Evolutionary conservation across 2,797 vertebrate species (phyloP).

Genomic region (Lutra lutra): DNA sequence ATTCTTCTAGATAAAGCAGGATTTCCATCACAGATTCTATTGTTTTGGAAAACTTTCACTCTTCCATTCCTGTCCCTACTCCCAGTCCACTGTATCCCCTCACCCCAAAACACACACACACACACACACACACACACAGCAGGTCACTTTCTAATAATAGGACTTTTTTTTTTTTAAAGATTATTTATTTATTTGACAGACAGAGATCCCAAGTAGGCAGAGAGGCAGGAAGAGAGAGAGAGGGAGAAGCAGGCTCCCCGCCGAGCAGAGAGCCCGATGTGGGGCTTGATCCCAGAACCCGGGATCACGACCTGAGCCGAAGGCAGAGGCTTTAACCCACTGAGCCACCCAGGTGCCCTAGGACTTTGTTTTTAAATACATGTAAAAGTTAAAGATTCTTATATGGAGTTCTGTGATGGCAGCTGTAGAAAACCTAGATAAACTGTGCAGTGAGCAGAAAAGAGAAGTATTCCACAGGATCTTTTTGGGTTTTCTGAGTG

Average conservation of each 20-base stretch:
- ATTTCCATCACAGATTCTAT: not conserved
- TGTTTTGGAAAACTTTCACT: not conserved
- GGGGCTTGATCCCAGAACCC: no score
- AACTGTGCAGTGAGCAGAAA: not conserved
- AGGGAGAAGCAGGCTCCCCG: no score
- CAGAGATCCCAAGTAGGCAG: no score
- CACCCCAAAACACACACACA: not conserved
- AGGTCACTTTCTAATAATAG: not conserved
- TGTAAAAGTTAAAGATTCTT: not conserved
- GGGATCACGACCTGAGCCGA: no score
- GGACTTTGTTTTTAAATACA: not conserved
- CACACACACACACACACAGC: not conserved
- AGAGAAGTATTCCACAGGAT: not conserved
- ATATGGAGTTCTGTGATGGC: not conserved
- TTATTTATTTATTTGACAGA: no score
- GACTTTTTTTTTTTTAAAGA: not conserved
- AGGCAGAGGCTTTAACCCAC: no score
- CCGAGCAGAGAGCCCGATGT: no score
- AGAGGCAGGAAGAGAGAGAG: no score
- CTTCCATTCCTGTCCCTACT: not conserved
- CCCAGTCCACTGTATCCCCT: not conserved
- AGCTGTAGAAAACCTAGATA: not conserved
- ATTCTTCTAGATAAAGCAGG: not conserved
- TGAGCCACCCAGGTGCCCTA: not conserved
- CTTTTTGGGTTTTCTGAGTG: not conserved